Evolutionary conservation across 2,888 invertebrate species (phyloP), one percentile per base, ranked within the genome.

Genomic region (Chrysolina oricalcia): DNA sequence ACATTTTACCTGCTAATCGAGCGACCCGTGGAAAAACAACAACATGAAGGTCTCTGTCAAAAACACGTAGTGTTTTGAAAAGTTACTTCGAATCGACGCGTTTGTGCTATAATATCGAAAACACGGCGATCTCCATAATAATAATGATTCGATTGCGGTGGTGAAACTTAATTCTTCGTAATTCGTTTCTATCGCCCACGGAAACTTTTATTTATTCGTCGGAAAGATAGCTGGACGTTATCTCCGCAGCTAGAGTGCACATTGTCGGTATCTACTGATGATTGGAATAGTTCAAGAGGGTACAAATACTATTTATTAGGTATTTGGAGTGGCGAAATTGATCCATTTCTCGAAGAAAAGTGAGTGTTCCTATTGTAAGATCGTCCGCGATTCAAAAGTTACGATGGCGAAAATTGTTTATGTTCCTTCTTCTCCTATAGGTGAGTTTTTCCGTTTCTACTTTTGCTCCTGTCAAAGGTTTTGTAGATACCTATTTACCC

Each of bases 401-500:
- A 23, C 27, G 10, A 77, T 77, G 77, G 77, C 77, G 11, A 53
- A 77, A 71, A 75, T 77, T 40, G 46, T 72, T 15, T 73, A 71
- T 35, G 71, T 73, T 40, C 63, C 70, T 41, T 65, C 62, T 56
- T 59, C 64, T 10, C 66, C 66, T 17, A 62, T 43, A 21, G 77
- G 77, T 77, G 64, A 75, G 77, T 77, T 15, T 8, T 48, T 48
- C 2, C 2, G 27, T 35, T 35, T 35, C 8, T 8, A 0, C 4
- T 35, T 35, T 35, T 27, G 27, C 5, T 27, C 5, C 27, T 27
- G 27, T 27, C 27, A 27, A 27, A 27, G 5, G 5, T 27, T 2
- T 27, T 27, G 5, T 27, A 5, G 2, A 3, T 27, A 3, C 5
- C 2, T 27, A 27, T 5, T 6, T n/a, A 48, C 17, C 48, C 48